Percentiles rank a stretch among this genome's conserved stretches.
These are phyloP conservation scores for Arctocebus calabarensis DNA, from an alignment of 2,797 vertebrate species.

Conservation along the genomic window DNA sequence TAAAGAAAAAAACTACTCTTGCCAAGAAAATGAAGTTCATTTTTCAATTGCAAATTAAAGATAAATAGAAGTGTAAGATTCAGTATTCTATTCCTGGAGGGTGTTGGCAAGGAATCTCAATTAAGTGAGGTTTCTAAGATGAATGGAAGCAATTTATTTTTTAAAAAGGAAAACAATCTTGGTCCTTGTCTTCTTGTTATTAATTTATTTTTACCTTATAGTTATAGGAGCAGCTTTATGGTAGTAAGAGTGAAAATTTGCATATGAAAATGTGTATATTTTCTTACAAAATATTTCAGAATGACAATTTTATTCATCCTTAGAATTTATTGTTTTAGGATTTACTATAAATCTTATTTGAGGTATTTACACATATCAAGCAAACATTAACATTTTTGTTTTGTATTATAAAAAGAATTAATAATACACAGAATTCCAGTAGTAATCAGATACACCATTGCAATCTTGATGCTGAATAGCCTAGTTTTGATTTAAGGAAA, in stretches of 20 bases:
- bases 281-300: neutral
- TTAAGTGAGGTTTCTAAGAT: neutral
- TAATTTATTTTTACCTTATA: neutral
- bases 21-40: neutral
- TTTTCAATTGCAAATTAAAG: constrained; percentile 26
- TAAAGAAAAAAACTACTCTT: neutral
- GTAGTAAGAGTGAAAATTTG: neutral
- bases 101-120: neutral
- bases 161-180: neutral
- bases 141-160: neutral
- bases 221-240: neutral
- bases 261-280: neutral
- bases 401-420: neutral
- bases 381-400: neutral
- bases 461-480: neutral
- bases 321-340: neutral
- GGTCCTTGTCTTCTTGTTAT: neutral
- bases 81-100: neutral
- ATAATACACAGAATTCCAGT: neutral
- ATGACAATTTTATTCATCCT: neutral
- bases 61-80: neutral
- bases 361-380: neutral
- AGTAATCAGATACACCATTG: neutral
- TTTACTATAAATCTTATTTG: neutral
- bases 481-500: neutral